Evolutionary conservation across 2,797 vertebrate genomes (phyloP).

Genomic region (Pogonophryne albipinna): DNA sequence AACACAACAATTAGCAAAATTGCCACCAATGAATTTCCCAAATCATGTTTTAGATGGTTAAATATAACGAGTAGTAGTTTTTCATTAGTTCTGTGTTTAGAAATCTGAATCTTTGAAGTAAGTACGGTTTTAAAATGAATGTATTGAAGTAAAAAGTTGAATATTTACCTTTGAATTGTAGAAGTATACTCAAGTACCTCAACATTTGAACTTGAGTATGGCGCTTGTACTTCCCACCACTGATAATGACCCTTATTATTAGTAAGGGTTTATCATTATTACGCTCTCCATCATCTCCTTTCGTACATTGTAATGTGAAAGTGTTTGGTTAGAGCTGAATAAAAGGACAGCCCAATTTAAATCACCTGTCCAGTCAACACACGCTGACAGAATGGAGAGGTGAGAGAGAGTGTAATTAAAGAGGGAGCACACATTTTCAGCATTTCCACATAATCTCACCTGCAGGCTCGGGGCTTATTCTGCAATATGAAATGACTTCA

Average conservation of each 20-base stretch:
- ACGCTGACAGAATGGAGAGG: conserved; percentile 30
- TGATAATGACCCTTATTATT: conserved; percentile 46
- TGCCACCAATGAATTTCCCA: too few species aligned
- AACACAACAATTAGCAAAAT: too few species aligned
- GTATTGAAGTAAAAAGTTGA: too few species aligned
- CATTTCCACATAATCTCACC: conserved; percentile 54
- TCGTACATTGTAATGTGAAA: conserved; percentile 30
- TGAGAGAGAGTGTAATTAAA: conserved; percentile 47
- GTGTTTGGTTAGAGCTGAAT: conserved; percentile 39
- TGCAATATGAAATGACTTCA: conserved; percentile 74
- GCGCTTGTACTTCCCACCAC: too few species aligned
- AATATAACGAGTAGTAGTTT: too few species aligned
- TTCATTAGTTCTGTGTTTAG: too few species aligned
- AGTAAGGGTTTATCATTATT: conserved; percentile 61
- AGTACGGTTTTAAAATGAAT: too few species aligned
- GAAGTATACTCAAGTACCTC: too few species aligned
- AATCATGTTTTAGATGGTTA: too few species aligned
- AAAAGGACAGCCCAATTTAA: conserved; percentile 50
- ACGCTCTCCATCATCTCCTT: conserved; percentile 51
- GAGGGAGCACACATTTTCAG: conserved; percentile 50
- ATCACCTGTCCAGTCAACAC: conserved; percentile 34
- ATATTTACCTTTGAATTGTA: too few species aligned
- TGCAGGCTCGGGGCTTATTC: conserved; percentile 52
- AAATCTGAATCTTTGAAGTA: too few species aligned
- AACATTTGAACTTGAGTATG: too few species aligned